Evolutionary conservation across 2,888 invertebrate species (phyloP), one percentile per base, ranked within the genome.

Genomic region (Autographa pulchrina): DNA sequence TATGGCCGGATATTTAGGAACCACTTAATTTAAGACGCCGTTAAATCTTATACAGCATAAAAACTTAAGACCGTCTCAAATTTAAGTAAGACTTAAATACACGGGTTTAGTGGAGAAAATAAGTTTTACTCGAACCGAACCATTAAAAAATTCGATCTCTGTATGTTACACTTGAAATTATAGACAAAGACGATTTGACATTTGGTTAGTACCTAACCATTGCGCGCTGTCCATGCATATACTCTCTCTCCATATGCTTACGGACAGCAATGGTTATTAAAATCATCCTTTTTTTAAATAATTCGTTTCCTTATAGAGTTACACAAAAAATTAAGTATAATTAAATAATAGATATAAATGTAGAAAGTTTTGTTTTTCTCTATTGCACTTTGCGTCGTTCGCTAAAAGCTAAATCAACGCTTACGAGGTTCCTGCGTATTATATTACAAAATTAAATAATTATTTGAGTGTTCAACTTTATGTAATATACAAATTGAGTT

Each of bases 371-470:
- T 11, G 9, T 54, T 25, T 2, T 20, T 18, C 20, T 38, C 13
- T 56, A 56, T 56, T 56, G 54, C 54, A 20, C 54, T 54, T 43
- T 75, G 65, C 63, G 58, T 13, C 14, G 43, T 20, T 59, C 41
- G 16, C 52, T 62, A 25, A n/a, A 32, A 41, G 32, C 41, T 54
- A 54, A 68, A 18, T 16, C 32, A 14, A 56, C 41, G 69, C 58
- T 43, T 62, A 13, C 35, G 60, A 77, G 77, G 76, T 77, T 79
- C 76, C 77, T 79, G 80, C 77, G 62, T 48, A 41, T 11, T 32
- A 13, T 60, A 13, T n/a, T 52, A 32, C 11, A 38, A 18, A 14
- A 58, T 65, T 31, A 18, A 48, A 38, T 18, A 65, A 65, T 35
- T 25, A 61, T 68, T 62, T 62, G 63, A 62, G 6, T 7, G 35